Conservation (phyloP, 2,888 invertebrate genomes). For the Boloria euphrosyne region DNA sequence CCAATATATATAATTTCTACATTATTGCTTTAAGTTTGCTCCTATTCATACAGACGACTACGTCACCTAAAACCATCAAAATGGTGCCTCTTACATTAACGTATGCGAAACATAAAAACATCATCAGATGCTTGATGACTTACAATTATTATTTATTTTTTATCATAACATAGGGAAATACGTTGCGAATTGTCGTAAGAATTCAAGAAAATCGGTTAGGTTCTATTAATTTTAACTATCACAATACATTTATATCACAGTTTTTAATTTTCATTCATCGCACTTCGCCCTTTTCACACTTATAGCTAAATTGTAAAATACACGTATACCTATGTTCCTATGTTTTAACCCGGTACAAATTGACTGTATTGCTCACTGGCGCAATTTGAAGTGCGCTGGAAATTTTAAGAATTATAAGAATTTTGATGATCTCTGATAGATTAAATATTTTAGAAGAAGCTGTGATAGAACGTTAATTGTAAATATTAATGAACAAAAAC, state of each 20-base stretch:
- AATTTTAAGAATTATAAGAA: no score
- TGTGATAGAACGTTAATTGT: slow-evolving; percentile 5
- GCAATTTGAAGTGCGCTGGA: neutral
- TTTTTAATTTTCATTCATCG: neutral
- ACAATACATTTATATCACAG: slow-evolving; percentile 9
- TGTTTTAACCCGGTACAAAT: neutral
- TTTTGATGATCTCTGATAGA: neutral
- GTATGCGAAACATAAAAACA: slow-evolving; percentile 9
- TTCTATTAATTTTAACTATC: neutral
- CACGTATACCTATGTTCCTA: neutral
- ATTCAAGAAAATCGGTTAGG: neutral
- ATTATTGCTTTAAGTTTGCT: slow-evolving; percentile 10
- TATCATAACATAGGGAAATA: no score
- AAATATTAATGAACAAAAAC: neutral
- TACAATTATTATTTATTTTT: neutral
- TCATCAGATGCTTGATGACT: neutral
- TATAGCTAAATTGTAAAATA: slow-evolving; percentile 3
- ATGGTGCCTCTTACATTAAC: slow-evolving; percentile 16
- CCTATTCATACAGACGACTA: slow-evolving; percentile 3
- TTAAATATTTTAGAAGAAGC: neutral
- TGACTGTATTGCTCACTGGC: neutral
- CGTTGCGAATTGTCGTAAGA: no score
- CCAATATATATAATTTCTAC: neutral
- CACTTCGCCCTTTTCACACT: neutral
- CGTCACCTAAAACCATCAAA: neutral